phyloP scores from a whole-genome alignment of 2,113 vertebrate genomes.

The Saguinus imperator region DNA sequence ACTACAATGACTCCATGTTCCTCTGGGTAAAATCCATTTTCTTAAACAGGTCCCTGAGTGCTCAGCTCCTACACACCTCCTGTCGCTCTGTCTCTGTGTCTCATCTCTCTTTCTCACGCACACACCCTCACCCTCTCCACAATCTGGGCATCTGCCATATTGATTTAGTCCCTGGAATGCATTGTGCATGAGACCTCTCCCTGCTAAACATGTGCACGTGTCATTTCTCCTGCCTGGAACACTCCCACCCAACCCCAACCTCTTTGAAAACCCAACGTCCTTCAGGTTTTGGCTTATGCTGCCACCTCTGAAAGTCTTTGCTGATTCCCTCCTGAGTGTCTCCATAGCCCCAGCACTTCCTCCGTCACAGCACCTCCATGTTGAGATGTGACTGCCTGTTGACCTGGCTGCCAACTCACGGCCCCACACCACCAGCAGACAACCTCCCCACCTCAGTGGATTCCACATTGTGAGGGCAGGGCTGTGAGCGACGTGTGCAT shows the following conservation, averaged over 20 bases:
- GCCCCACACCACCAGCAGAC: neutral
- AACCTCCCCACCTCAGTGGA: neutral
- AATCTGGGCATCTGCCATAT: neutral
- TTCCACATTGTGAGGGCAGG: neutral
- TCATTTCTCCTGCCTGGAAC: neutral
- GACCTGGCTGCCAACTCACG: neutral
- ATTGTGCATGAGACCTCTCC: too few relatives aligned
- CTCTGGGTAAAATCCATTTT: neutral
- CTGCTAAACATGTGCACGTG: neutral
- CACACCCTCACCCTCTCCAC: neutral
- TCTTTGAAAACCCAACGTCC: neutral
- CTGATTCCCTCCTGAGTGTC: neutral
- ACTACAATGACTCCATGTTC: neutral
- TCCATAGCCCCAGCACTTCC: neutral
- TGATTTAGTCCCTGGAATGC: neutral
- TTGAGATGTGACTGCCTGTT: neutral
- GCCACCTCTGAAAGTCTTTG: neutral
- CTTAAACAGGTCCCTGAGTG: neutral
- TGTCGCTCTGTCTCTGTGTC: too few relatives aligned
- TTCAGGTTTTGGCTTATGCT: neutral
- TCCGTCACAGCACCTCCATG: neutral
- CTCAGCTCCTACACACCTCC: neutral
- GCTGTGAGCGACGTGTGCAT: neutral
- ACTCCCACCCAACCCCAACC: neutral
- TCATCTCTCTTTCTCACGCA: neutral